Evolutionary conservation across 2,888 invertebrate genomes (phyloP), one percentile per base, ranked within the genome.

Genomic region (Agrilus biguttatus): DNA sequence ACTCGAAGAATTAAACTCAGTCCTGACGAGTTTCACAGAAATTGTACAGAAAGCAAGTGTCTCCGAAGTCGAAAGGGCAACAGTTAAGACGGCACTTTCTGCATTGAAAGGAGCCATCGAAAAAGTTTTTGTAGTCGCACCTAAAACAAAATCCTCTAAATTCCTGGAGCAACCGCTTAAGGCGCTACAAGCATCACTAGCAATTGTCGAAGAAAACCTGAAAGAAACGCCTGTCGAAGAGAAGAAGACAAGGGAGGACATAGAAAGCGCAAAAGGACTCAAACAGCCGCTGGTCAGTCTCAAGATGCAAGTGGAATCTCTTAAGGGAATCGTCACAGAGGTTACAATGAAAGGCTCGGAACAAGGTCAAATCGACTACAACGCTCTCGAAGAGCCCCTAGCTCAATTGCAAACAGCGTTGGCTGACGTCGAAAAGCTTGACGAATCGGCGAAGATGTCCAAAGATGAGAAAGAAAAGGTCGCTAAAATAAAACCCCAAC

Each of bases 101-200:
- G 38, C 42, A 1, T 32, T 49, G n/a, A 54, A 53, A 41, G 42
- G 42, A 12, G 28, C 40, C 1, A 36, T 47, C 4, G 43, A 47
- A 33, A 39, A 43, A 14, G 23, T 43, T 7, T 13, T 37, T 5
- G n/a, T 32, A 10, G 12, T 13, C 2, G n/a, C 23, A 33, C 35
- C 40, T 0, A n/a, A 40, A 42, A 23, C 33, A 32, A 33, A 41
- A 28, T 32, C 37, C 12, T 40, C 53, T 21, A 43, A 47, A 23
- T 32, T 40, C 23, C 32, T 53, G 7, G 41, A 42, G 19, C 41
- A 47, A 36, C 53, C 55, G 6, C 39, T 57, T 19, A 43, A 51
- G 46, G 50, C 49, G 44, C 38, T 58, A 17, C 40, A 46, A 39
- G 49, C 47, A 19, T 21, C 51, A 5, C 14, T 40, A 10, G 6